phyloP scores from a whole-genome alignment of 30 jellyfish, hydroid and myxozoan species.

The Aurelia coerulea region DNA sequence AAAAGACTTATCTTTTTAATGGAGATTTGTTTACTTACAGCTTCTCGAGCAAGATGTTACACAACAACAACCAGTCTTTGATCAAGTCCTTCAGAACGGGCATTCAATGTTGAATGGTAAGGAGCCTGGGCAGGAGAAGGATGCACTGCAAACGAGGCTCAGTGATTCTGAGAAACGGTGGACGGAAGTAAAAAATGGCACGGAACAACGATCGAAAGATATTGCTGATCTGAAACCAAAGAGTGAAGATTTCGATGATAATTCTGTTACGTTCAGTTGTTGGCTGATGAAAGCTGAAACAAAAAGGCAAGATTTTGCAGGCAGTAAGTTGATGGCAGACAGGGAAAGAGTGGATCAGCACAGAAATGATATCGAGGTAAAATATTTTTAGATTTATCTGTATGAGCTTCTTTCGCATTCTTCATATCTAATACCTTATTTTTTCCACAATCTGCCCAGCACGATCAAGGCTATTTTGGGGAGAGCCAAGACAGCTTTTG shows the following conservation, averaged over 20 bases:
- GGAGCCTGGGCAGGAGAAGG: slow-evolving; percentile 84
- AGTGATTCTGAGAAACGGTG: slow-evolving; percentile 69
- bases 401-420: too few relatives aligned
- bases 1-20: too few relatives aligned
- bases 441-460: too few relatives aligned
- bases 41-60: slow-evolving; percentile 82
- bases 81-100: slow-evolving; percentile 80
- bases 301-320: slow-evolving; percentile 26
- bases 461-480: too few relatives aligned
- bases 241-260: slow-evolving; percentile 58
- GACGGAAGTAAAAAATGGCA: slow-evolving; percentile 63
- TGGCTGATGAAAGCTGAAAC: slow-evolving; percentile 89
- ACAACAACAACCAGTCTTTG: slow-evolving; percentile 84
- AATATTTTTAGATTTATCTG: background rate
- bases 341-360: slow-evolving; percentile 50
- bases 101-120: slow-evolving; percentile 71
- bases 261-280: slow-evolving; percentile 81
- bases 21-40: slow-evolving; percentile 30
- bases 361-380: slow-evolving; percentile 71
- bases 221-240: slow-evolving; percentile 77
- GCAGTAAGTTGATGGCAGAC: slow-evolving; percentile 28
- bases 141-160: slow-evolving; percentile 75
- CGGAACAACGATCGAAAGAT: slow-evolving; percentile 71
- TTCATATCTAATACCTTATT: too few relatives aligned
- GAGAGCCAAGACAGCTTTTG: too few relatives aligned